Evolutionary conservation across 2,888 invertebrate species (phyloP), one percentile per base, ranked within the genome.

Genomic region (Sesia bembeciformis): DNA sequence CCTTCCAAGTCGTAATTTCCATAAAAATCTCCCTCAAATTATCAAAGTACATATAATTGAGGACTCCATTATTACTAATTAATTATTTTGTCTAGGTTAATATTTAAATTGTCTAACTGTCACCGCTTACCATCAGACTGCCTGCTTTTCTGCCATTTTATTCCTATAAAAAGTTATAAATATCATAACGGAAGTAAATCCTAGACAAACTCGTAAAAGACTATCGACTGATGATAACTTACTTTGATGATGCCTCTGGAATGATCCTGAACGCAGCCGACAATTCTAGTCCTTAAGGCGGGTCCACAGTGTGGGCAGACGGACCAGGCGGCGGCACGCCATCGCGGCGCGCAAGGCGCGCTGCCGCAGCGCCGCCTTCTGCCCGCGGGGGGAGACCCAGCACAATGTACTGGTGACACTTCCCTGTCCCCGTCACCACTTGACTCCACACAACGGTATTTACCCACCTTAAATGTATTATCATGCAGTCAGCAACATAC

Each of bases 251-350:
- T 87, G 0, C 88, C 88, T 61, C 78, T 80, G 3, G 83, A 77
- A 66, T 88, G 83, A 58, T 90, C 90, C 72, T 94, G 93, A 51
- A 92, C 93, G 76, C 96, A 97, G 58, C 93, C 93, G 51, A 96
- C 90, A 39, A 93, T 92, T 57, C 96, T 91, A 0, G 92, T 93
- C 66, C 94, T 93, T 0, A 90, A 84, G 0, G 96, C 95, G n/a
- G 92, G 91, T 4, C 95, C 94, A 75, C 97, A 97, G 7, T 91
- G 88, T 6, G 94, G 94, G 67, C 97, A 97, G 0, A 92, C 82
- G 5, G 93, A 91, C 97, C 97, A 97, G 4, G 93, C 91, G 0
- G 91, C 91, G 0, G 93, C 91, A 23, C 93, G 87, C 97, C 97
- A 97, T 62, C 95, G 93, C 0, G 96, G 94, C 0, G 95, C 93